These are phyloP conservation scores for Chrysopa pallens DNA, from an alignment of 1,140 invertebrate species.

Conservation along the genomic window DNA sequence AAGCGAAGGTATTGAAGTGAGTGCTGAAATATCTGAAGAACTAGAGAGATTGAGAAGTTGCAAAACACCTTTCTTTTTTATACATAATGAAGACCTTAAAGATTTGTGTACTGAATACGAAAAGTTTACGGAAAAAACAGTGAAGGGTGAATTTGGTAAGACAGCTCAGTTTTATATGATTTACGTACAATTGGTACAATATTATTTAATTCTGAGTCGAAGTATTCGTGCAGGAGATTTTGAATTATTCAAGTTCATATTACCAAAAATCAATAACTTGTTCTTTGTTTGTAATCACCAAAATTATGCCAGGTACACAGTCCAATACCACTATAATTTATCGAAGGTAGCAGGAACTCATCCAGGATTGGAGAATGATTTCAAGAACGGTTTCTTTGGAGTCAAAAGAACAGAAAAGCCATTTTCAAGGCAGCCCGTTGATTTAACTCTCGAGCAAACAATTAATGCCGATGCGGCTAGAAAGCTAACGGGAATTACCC, in stretches of 20 bases:
- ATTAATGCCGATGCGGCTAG: constrained; percentile 4
- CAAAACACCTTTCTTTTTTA: constrained; percentile 5
- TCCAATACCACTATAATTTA: too few species aligned
- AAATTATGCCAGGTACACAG: too few species aligned
- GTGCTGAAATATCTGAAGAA: constrained; percentile 8
- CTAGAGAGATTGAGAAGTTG: constrained; percentile 6
- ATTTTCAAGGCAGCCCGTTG: constrained; percentile 1
- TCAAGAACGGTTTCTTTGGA: neutral
- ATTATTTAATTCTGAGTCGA: neutral
- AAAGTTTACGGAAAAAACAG: constrained; percentile 2
- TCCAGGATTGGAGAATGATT: too few species aligned
- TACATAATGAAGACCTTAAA: constrained; percentile 10
- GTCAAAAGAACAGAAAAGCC: neutral
- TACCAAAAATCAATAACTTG: neutral
- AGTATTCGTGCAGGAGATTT: neutral
- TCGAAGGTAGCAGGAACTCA: too few species aligned
- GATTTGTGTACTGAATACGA: constrained; percentile 7
- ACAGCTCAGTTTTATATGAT: constrained; percentile 4
- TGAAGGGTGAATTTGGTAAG: constrained; percentile 3
- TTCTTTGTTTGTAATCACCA: neutral
- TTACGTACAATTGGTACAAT: constrained; percentile 2
- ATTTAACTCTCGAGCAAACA: constrained; percentile 1
- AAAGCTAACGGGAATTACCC: constrained; percentile 4
- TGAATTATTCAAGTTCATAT: too few species aligned
- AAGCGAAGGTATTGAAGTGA: too few species aligned